Conservation (phyloP, 2,113 vertebrate genomes). For the Upupa epops region DNA sequence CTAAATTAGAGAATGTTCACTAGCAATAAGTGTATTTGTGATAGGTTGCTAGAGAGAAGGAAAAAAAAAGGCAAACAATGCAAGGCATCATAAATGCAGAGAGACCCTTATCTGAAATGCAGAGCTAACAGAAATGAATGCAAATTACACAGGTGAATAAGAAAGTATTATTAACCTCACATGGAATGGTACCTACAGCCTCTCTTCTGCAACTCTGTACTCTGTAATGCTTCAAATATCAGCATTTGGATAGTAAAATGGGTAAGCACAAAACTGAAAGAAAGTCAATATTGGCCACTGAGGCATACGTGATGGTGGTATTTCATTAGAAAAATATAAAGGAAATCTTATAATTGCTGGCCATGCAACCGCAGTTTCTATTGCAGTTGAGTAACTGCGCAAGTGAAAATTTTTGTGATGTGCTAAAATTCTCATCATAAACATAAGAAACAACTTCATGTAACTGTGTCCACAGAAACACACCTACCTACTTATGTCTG, state of each 20-base stretch:
- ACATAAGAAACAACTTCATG: neutral
- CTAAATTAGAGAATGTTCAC: neutral
- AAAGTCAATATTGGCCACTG: neutral
- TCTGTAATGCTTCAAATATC: neutral
- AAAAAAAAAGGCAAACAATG: too few relatives aligned
- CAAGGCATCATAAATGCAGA: neutral
- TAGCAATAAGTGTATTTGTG: neutral
- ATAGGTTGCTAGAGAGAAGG: neutral
- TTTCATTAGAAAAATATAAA: neutral
- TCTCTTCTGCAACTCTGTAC: neutral
- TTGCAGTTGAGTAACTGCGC: neutral
- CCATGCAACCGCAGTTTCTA: neutral
- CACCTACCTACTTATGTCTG: rapidly evolving
- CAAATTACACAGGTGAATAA: neutral
- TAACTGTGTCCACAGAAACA: neutral
- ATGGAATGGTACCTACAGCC: neutral
- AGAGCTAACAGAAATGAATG: neutral
- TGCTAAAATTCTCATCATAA: neutral
- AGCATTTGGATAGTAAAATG: neutral
- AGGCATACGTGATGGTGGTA: neutral
- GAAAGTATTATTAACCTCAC: neutral
- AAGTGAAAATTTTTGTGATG: neutral
- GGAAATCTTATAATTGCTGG: neutral
- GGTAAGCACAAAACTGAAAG: neutral
- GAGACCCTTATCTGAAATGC: neutral